Base-by-base conservation (phyloP, 2,797 vertebrate species). In the Myoxocephalus aenaeus region DNA sequence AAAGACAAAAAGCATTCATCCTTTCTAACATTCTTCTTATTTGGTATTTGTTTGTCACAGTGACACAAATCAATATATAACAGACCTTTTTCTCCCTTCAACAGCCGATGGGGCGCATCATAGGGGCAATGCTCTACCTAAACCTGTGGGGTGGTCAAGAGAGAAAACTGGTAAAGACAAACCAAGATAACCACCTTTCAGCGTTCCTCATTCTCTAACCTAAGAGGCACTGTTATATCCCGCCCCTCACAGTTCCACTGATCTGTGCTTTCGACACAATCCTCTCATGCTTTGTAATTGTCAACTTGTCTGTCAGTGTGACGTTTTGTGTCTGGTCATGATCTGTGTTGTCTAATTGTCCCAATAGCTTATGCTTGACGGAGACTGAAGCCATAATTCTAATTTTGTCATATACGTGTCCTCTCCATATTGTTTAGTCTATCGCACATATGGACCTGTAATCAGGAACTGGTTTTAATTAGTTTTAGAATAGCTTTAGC, bases 91-190 rank as follows among this genome's bases (percentile, higher is more conserved):
- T 92, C 76, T 91, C 89, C 89, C 77, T 85, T 80, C 91, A 93
- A 83, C 87, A 90, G 84, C 83, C 40, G 80, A 75, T 86, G 91
- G 91, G 67, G 84, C 36, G 64, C 86, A 81, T 59, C 92, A 92
- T 77, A 94, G 78, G 77, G 91, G 91, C 77, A 88, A 81, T 89
- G 77, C 61, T 83, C 81, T 79, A 66, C 44, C 83, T 87, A 95
- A 93, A 86, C 81, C 70, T 82, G 72, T 12, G 65, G 81, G 77
- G 75, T 79, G 88, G 92, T 42, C 90, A 83, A 87, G 82, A 91
- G 89, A 91, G 54, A 87, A 89, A 79, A 29, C 80, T 73, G 95
- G 94, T 95, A 95, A 94, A 89, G 84, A 92, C 77, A 84, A 87
- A 83, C 59, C 70, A 72, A 88, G 64, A 88, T 79, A 67, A 84